These are phyloP conservation scores for Melanocharis versteri DNA, from an alignment of 2,113 vertebrate species.

Conservation along the genomic window DNA sequence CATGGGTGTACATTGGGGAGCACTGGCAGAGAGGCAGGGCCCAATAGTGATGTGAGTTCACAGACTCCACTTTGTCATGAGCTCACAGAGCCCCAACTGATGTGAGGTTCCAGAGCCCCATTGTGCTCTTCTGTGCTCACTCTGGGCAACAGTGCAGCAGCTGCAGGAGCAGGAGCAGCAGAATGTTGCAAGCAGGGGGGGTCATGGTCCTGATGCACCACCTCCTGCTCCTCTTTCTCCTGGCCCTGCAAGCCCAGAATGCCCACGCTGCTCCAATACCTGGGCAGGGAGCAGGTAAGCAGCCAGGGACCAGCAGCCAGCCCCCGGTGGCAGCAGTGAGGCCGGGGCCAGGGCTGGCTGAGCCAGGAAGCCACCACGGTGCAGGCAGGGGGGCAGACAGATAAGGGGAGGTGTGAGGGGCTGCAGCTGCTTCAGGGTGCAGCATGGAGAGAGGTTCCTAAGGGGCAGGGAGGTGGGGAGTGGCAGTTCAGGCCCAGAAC, in stretches of 20 bases:
- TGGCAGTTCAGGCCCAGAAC: no score
- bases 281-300: background rate
- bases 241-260: background rate
- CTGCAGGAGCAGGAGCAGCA: no score
- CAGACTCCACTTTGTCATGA: background rate
- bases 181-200: accelerated
- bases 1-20: accelerated
- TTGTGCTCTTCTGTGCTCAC: background rate
- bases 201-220: background rate
- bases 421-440: background rate
- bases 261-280: background rate
- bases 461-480: no score
- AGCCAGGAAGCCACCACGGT: background rate
- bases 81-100: background rate
- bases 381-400: background rate
- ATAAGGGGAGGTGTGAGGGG: no score
- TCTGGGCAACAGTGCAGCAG: background rate
- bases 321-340: background rate
- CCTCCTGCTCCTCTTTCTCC: background rate
- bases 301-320: background rate
- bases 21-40: background rate
- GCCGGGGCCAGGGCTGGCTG: background rate
- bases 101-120: background rate
- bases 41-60: background rate
- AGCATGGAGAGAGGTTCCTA: background rate